Evolutionary conservation across 2,113 vertebrate species (phyloP).

Genomic region (Plestiodon gilberti): DNA sequence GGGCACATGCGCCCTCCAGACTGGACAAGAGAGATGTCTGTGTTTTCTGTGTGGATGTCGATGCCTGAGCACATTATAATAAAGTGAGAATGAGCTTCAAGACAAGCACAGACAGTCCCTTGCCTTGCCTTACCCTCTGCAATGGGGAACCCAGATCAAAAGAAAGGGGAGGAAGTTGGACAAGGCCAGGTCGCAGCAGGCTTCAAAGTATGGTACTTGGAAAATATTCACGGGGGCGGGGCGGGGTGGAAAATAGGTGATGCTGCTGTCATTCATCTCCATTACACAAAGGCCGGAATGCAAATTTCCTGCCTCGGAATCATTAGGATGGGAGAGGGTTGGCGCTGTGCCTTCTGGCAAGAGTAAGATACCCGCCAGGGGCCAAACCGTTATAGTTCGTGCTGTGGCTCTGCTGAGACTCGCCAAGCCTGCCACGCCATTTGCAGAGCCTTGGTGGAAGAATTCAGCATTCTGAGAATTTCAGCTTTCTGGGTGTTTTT

Average conservation of each 20-base stretch:
- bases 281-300: not conserved
- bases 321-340: not conserved
- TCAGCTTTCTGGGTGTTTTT: not conserved
- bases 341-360: not conserved
- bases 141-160: not conserved
- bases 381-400: not conserved
- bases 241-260: not conserved
- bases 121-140: not conserved
- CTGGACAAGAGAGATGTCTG: not conserved
- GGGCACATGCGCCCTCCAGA: not conserved
- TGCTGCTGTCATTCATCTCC: not conserved
- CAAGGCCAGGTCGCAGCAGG: not conserved
- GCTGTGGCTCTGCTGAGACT: not conserved
- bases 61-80: not conserved
- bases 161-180: not conserved
- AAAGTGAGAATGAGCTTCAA: not conserved
- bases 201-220: not conserved
- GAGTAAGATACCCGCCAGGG: not conserved
- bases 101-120: not conserved
- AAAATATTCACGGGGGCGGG: not conserved
- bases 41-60: not conserved
- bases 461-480: not conserved
- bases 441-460: not conserved
- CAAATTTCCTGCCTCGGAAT: not conserved
- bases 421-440: not conserved